These are phyloP conservation scores for Coregonus ussuriensis DNA, from an alignment of 2,797 vertebrate genomes.

Conservation along the genomic window DNA sequence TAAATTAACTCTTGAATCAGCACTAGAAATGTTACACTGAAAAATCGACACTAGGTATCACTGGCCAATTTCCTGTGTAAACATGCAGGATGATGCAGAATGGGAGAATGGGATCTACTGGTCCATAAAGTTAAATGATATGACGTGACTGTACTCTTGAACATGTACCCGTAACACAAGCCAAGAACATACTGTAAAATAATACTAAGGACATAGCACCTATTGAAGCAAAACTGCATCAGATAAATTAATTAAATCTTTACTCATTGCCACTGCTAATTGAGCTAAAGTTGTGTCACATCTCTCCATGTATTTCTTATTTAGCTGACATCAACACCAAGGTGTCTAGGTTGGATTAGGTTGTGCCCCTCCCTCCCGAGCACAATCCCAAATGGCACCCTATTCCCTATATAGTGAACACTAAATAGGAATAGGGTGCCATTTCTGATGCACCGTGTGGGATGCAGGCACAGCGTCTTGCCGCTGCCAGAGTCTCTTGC, in stretches of 20 bases:
- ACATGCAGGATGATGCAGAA: slow-evolving; percentile 23
- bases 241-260: background rate
- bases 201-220: background rate
- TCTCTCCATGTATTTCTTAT: too few species aligned
- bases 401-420: too few species aligned
- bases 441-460: background rate
- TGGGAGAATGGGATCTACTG: slow-evolving; percentile 16
- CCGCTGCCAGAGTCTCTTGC: slow-evolving; percentile 32
- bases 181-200: background rate
- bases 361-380: too few species aligned
- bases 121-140: slow-evolving; percentile 27
- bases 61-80: too few species aligned
- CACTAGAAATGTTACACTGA: too few species aligned
- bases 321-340: too few species aligned
- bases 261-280: too few species aligned
- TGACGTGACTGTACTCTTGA: slow-evolving; percentile 5
- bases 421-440: background rate
- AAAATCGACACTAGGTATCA: too few species aligned
- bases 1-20: too few species aligned
- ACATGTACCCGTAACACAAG: background rate
- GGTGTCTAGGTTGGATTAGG: too few species aligned
- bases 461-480: background rate
- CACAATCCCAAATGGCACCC: too few species aligned
- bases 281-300: too few species aligned
- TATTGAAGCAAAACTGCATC: background rate